Evolutionary conservation across 2,888 invertebrate species (phyloP), one percentile per base, ranked within the genome.

Genomic region (Clitarchus hookeri): DNA sequence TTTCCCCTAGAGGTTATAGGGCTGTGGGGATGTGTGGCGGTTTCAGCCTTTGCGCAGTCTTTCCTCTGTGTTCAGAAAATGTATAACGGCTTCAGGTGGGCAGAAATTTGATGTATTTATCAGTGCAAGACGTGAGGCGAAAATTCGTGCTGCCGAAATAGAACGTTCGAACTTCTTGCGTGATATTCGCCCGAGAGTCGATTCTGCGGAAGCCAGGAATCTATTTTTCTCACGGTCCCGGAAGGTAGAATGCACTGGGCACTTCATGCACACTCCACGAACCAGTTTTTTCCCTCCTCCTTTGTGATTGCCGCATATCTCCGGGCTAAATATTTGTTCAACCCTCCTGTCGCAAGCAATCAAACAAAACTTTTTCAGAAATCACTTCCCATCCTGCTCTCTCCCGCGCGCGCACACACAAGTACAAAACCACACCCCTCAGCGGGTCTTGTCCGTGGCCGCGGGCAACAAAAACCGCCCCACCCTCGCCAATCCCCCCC

Each of bases 301-400:
- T 65, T 65, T 65, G 65, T 65, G 65, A 19, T 65, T 19, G n/a
- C 65, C 65, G 65, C 65, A 65, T 65, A 65, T 65, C 65, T 65
- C 65, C 65, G 65, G 65, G 65, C 65, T 65, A 65, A 65, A 65
- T 65, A 65, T 65, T 65, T 65, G 65, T 65, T 65, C 8, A 65
- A n/a, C 65, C 65, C 65, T 65, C 65, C 65, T 23, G 65, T n/a
- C 65, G 65, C 65, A 65, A 65, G 65, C 65, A 65, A 65, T 65
- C 65, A 65, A 65, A 65, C 65, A 65, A 65, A 65, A 65, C 65
- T 65, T 65, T 65, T 65, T 23, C 13, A 2, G 65, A 65, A 65
- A 65, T 65, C 65, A 65, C 65, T 65, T 65, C 65, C 65, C 12
- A n/a, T 6, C n/a, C 65, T 36, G 19, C 65, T 16, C 16, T 8